Evolutionary conservation across 2,888 invertebrate species (phyloP).

Genomic region (Caenorhabditis uteleia): DNA sequence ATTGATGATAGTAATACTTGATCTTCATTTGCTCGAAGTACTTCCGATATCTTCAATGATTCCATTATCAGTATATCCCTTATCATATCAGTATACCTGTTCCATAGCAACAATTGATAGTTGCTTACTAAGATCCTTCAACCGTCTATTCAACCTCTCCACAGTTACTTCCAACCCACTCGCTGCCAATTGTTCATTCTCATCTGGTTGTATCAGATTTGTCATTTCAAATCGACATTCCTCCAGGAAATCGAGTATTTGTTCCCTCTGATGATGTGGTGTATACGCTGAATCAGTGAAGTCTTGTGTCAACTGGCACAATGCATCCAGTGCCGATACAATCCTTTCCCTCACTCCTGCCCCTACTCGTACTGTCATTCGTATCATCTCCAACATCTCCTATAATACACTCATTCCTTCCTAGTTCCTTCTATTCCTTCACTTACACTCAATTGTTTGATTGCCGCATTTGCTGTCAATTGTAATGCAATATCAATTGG

Average conservation of each 20-base stretch:
- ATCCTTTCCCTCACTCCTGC: constrained; percentile 80
- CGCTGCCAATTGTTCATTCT: constrained; percentile 37
- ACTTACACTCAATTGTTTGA: constrained; percentile 84
- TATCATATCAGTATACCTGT: constrained; percentile 72
- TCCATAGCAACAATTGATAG: constrained; percentile 73
- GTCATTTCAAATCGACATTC: constrained; percentile 87
- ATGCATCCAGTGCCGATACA: constrained; percentile 84
- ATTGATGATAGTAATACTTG: constrained; percentile 71
- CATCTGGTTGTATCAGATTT: constrained; percentile 79
- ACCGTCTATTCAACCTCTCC: constrained; percentile 63
- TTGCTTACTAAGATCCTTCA: constrained; percentile 70
- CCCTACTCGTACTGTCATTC: constrained; percentile 79
- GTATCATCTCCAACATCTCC: constrained; percentile 84
- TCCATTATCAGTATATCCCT: background rate
- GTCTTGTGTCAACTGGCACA: constrained; percentile 86
- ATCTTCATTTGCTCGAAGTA: constrained; percentile 73
- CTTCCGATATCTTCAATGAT: constrained; percentile 68
- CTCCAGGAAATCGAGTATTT: constrained; percentile 86
- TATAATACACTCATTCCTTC: no score
- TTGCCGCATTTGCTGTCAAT: constrained; percentile 79
- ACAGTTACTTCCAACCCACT: constrained; percentile 67
- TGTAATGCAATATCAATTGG: constrained; percentile 71
- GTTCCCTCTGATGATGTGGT: constrained; percentile 92
- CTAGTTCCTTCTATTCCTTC: no score
- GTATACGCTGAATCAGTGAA: constrained; percentile 91